Conservation (phyloP, 2,113 vertebrate species). For the Thalassoma bifasciatum region DNA sequence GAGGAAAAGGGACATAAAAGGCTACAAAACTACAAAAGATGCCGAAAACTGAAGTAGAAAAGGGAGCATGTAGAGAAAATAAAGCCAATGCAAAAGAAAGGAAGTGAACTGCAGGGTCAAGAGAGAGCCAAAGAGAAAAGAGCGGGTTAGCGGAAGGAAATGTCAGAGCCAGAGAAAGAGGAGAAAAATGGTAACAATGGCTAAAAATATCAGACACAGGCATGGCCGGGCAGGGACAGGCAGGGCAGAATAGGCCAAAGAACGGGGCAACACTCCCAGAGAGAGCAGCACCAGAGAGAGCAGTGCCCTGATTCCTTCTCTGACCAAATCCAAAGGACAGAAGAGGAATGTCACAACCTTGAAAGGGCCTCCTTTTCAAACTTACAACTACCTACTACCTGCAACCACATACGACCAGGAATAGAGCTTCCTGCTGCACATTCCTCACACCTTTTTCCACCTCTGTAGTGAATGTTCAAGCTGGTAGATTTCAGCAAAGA, state of each 20-base stretch:
- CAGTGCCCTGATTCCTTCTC: slow-evolving; percentile 25
- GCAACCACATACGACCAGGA: slow-evolving; percentile 16
- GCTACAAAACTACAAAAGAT: slow-evolving; percentile 3
- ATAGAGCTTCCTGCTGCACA: slow-evolving; percentile 33
- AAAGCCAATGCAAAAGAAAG: slow-evolving; percentile 25
- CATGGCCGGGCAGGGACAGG: slow-evolving; percentile 49
- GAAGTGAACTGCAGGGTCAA: slow-evolving; percentile 31
- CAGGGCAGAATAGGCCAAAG: slow-evolving; percentile 42
- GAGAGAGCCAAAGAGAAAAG: slow-evolving; percentile 30
- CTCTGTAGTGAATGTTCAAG: slow-evolving; percentile 9
- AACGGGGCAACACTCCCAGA: slow-evolving; percentile 25
- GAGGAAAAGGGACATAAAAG: slow-evolving; percentile 30
- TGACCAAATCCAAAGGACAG: slow-evolving; percentile 8
- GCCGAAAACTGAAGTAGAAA: not conserved
- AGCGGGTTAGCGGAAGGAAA: slow-evolving; percentile 60
- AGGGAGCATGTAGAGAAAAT: slow-evolving; percentile 1
- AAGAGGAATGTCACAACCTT: slow-evolving; percentile 38
- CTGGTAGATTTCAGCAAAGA: not conserved
- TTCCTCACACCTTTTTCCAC: slow-evolving; percentile 31
- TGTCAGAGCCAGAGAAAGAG: slow-evolving; percentile 54
- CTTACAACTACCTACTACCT: slow-evolving; percentile 6
- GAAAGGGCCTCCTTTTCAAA: slow-evolving; percentile 21
- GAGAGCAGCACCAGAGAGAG: slow-evolving; percentile 18
- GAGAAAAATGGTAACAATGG: slow-evolving; percentile 66
- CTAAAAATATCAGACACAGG: slow-evolving; percentile 73